Conservation (phyloP, 2,888 invertebrate species). For the Eretmocerus hayati region DNA sequence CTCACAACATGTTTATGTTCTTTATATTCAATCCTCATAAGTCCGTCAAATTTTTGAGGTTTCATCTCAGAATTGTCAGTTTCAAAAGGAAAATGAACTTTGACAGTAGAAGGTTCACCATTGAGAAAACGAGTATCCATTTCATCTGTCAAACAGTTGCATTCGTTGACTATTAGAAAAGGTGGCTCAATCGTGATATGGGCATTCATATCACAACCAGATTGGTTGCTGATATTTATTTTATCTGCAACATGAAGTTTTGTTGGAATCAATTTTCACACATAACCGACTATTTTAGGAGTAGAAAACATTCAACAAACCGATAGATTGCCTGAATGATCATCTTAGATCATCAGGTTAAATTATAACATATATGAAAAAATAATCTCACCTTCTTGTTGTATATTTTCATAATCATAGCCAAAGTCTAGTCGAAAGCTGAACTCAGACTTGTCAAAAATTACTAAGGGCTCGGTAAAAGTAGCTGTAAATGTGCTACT, state of each 20-base stretch:
- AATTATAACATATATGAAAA: too few species aligned
- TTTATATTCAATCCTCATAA: slow-evolving; percentile 40
- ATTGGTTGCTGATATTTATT: slow-evolving; percentile 52
- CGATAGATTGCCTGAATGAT: too few species aligned
- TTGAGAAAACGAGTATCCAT: slow-evolving; percentile 27
- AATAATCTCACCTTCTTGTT: slow-evolving; percentile 46
- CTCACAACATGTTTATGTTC: slow-evolving; percentile 45
- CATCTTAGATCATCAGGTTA: too few species aligned
- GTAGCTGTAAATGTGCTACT: slow-evolving; percentile 51
- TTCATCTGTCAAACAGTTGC: slow-evolving; percentile 24
- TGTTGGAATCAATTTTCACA: too few species aligned
- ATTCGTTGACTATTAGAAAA: slow-evolving; percentile 39
- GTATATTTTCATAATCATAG: slow-evolving; percentile 47
- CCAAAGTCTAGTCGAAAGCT: slow-evolving; percentile 51
- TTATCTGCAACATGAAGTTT: slow-evolving; percentile 48
- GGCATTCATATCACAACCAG: slow-evolving; percentile 49
- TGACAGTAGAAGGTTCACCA: slow-evolving; percentile 23
- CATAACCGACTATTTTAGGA: too few species aligned
- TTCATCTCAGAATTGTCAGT: slow-evolving; percentile 25
- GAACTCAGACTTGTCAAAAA: slow-evolving; percentile 49
- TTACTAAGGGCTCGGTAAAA: slow-evolving; percentile 55
- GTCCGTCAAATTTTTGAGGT: slow-evolving; percentile 27
- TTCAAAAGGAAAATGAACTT: slow-evolving; percentile 32
- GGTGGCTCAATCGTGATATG: slow-evolving; percentile 50
- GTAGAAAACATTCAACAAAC: too few species aligned